phyloP scores from a whole-genome alignment of 2,888 invertebrate species.

The Polyommatus iphigenia region DNA sequence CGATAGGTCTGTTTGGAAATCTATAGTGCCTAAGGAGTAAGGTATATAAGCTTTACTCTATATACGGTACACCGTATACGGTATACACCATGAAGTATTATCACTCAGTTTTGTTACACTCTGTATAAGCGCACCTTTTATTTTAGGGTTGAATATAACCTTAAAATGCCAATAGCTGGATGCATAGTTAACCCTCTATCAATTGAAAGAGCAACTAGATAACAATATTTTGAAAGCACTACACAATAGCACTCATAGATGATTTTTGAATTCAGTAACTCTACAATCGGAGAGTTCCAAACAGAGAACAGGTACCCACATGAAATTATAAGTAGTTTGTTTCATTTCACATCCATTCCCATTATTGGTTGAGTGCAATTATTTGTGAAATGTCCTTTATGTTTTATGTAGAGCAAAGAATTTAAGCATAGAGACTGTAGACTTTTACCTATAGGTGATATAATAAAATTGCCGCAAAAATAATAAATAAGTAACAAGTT shows the following conservation, averaged over 20 bases:
- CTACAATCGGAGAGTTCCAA: conserved; percentile 43
- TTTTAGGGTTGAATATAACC: background rate
- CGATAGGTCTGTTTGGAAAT: too few species aligned
- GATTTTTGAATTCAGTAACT: conserved; percentile 44
- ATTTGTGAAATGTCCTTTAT: background rate
- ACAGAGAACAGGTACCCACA: conserved; percentile 39
- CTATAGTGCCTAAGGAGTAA: too few species aligned
- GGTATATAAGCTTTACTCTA: too few species aligned
- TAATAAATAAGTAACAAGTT: background rate
- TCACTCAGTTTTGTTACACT: too few species aligned
- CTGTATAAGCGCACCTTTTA: too few species aligned
- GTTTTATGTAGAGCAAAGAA: background rate
- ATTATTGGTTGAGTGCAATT: conserved; percentile 14
- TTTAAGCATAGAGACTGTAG: background rate
- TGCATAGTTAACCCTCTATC: background rate
- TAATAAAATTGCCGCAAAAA: background rate
- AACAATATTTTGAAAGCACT: conserved; percentile 7
- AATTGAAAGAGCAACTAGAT: conserved; percentile 7
- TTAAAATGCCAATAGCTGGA: background rate
- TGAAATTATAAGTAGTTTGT: conserved; percentile 30
- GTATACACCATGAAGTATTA: too few species aligned
- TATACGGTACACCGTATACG: too few species aligned
- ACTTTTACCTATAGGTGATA: background rate
- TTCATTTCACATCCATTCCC: conserved; percentile 30
- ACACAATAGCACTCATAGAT: conserved; percentile 30